These are phyloP conservation scores for Drosophila merina DNA, from an alignment of 2,888 invertebrate species.

Conservation along the genomic window DNA sequence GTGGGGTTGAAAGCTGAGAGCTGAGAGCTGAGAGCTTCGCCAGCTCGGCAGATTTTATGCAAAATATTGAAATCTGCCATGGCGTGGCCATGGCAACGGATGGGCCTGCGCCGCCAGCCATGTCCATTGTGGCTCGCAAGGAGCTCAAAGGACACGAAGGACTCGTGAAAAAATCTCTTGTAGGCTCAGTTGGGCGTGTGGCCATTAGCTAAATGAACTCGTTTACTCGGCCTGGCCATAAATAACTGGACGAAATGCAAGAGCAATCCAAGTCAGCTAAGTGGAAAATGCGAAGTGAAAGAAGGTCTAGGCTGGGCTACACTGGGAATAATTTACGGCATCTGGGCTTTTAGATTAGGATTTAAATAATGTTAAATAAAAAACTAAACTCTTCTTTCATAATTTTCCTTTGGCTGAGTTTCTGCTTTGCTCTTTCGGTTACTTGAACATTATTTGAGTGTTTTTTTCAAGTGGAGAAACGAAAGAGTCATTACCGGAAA, in stretches of 20 bases:
- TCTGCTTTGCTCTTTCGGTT: background rate
- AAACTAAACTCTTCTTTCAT: no score
- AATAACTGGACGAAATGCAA: slow-evolving; percentile 69
- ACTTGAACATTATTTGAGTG: background rate
- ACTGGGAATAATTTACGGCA: background rate
- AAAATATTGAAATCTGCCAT: slow-evolving; percentile 45
- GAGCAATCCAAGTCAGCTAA: slow-evolving; percentile 64
- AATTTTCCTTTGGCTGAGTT: background rate
- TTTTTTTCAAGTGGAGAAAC: slow-evolving; percentile 16
- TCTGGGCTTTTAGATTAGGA: background rate
- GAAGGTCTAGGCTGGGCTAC: slow-evolving; percentile 13
- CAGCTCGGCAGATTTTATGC: slow-evolving; percentile 35
- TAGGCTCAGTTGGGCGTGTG: slow-evolving; percentile 69
- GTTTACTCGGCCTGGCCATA: slow-evolving; percentile 71
- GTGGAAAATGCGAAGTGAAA: slow-evolving; percentile 50
- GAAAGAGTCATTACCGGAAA: slow-evolving; percentile 20
- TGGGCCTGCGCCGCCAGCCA: slow-evolving; percentile 10
- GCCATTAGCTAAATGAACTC: slow-evolving; percentile 77
- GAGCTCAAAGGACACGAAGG: slow-evolving; percentile 16
- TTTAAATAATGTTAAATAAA: no score
- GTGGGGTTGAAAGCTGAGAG: slow-evolving; percentile 31
- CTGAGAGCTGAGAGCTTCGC: slow-evolving; percentile 24
- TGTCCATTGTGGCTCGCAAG: slow-evolving; percentile 38
- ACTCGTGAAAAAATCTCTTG: slow-evolving; percentile 49
- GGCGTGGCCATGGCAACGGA: slow-evolving; percentile 26